A percentile compares a stretch with the other conserved stretches of the same genome.
phyloP scores from a whole-genome alignment of 2,888 invertebrate genomes.

The Pegoplata infirma region DNA sequence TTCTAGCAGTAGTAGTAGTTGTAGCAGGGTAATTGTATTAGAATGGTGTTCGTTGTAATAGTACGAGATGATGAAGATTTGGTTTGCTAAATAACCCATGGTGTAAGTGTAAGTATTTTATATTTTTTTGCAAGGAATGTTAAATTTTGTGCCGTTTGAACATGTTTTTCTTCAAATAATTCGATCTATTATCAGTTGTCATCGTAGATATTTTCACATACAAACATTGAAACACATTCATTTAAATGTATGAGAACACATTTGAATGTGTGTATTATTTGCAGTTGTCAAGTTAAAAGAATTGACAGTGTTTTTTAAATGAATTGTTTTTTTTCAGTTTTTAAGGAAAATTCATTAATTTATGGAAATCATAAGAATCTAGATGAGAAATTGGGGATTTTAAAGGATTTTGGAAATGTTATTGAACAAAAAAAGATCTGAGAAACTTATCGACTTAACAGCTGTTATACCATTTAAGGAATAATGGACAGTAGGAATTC shows the following conservation, averaged over 20 bases:
- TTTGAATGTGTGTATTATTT: constrained; percentile 14
- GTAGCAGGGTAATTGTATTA: constrained; percentile 48
- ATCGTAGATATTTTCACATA: constrained; percentile 69
- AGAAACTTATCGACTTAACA: no score
- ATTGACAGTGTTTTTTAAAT: constrained; percentile 20
- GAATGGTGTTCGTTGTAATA: neutral
- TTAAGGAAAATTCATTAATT: neutral
- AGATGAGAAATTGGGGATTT: no score
- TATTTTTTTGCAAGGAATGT: constrained; percentile 14
- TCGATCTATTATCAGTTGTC: constrained; percentile 76
- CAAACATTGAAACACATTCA: neutral
- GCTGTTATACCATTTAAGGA: no score
- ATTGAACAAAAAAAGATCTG: no score
- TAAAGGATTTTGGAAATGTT: no score
- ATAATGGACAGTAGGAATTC: no score
- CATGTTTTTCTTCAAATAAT: constrained; percentile 66
- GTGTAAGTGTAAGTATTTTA: constrained; percentile 10
- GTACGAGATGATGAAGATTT: neutral
- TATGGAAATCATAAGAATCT: no score
- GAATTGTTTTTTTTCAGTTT: neutral
- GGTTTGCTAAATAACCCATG: neutral
- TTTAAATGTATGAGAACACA: neutral
- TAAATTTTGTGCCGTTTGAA: constrained; percentile 42
- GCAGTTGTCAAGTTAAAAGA: neutral
- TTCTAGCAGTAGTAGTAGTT: no score